phyloP scores from a whole-genome alignment of 2,113 vertebrate genomes.

The Mustelus asterias region DNA sequence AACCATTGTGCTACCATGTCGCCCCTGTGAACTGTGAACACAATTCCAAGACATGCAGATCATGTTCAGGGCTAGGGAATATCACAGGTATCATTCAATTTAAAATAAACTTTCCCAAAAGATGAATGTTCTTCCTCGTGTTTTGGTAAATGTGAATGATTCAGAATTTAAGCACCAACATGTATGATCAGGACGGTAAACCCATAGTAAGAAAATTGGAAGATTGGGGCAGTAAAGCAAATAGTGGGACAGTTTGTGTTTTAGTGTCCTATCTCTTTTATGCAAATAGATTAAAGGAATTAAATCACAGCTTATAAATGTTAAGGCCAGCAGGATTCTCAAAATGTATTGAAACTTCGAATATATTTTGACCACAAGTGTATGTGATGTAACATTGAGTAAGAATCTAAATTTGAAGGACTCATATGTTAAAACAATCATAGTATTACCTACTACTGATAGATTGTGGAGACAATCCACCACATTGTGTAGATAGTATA shows the following conservation, averaged over 20 bases:
- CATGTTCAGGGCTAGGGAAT: background rate
- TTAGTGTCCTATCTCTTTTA: background rate
- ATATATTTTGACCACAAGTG: background rate
- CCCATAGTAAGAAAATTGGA: background rate
- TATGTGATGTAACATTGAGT: background rate
- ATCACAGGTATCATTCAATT: background rate
- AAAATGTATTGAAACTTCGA: background rate
- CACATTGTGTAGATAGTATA: background rate
- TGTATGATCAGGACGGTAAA: background rate
- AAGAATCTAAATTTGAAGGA: background rate
- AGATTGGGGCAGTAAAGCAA: background rate
- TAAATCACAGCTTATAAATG: background rate
- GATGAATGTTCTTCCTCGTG: background rate
- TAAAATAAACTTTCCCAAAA: background rate
- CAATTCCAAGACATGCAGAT: background rate
- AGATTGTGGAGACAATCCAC: background rate
- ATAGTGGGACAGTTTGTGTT: background rate
- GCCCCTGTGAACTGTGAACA: background rate
- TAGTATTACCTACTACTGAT: background rate
- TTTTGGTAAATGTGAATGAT: background rate
- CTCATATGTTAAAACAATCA: background rate
- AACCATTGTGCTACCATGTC: too few relatives aligned
- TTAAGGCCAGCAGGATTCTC: background rate
- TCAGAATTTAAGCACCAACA: background rate
- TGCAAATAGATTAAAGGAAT: background rate